Evolutionary conservation across 2,888 invertebrate genomes (phyloP).

Genomic region (Diaphora mendica): DNA sequence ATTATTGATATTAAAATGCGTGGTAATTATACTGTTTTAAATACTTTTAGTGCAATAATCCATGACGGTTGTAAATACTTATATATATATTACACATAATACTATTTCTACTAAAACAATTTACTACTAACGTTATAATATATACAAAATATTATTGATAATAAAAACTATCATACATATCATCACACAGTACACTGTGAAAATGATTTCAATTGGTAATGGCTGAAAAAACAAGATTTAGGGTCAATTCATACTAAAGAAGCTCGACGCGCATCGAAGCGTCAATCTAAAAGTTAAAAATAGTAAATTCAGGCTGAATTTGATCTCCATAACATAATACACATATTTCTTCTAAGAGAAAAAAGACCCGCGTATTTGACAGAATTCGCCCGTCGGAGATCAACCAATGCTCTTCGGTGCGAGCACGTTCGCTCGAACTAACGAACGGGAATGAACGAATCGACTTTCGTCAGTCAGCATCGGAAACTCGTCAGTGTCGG

Average conservation of each 20-base stretch:
- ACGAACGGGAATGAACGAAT: no score
- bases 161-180: background rate
- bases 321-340: no score
- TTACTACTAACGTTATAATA: background rate
- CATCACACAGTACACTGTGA: background rate
- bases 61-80: background rate
- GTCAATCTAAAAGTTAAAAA: no score
- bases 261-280: no score
- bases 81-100: background rate
- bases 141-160: background rate
- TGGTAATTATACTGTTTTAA: conserved; percentile 2
- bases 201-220: background rate
- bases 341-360: no score
- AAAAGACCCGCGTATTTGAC: no score
- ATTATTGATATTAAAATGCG: conserved; percentile 6
- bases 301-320: no score
- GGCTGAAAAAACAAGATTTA: background rate
- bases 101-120: background rate
- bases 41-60: background rate
- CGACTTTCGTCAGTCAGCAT: no score
- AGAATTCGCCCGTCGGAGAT: no score
- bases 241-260: background rate
- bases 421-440: no score
- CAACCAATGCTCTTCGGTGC: no score
- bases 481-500: no score